Conservation (phyloP, 2,113 vertebrate genomes). For the Sakesphorus luctuosus region DNA sequence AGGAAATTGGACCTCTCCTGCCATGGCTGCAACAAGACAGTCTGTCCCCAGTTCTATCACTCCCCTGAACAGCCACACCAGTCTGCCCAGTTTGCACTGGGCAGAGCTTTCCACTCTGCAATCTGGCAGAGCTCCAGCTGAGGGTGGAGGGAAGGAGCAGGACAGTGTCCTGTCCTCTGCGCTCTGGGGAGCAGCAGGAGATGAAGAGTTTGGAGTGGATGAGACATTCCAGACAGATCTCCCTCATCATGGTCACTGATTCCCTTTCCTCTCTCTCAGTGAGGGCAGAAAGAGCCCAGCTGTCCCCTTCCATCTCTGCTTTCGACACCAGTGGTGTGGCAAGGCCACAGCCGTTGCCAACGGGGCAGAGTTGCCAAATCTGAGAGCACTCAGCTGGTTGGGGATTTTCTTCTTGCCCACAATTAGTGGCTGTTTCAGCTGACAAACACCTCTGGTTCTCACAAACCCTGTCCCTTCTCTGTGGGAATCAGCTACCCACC, state of each 20-base stretch:
- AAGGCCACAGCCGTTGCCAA: rapidly evolving
- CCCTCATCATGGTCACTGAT: rapidly evolving
- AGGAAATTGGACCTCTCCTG: background rate
- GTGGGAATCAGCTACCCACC: background rate
- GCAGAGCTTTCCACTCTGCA: background rate
- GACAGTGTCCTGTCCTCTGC: background rate
- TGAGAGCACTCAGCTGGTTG: too few relatives aligned
- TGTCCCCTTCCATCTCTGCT: background rate
- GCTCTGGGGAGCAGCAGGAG: background rate
- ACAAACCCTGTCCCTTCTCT: background rate
- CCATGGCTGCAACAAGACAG: rapidly evolving
- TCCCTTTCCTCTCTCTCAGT: background rate
- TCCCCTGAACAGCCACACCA: background rate
- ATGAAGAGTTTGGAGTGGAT: background rate
- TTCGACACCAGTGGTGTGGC: background rate
- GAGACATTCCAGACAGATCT: background rate
- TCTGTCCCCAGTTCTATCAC: background rate
- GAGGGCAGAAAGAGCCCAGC: background rate
- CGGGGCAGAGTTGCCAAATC: background rate
- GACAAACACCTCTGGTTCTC: background rate
- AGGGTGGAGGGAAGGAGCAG: background rate
- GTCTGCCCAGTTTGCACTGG: background rate
- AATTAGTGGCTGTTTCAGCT: background rate
- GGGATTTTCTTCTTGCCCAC: background rate
- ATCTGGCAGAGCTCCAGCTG: background rate